Conservation (phyloP, 2,888 invertebrate species). For the Metopia argyrocephala region DNA sequence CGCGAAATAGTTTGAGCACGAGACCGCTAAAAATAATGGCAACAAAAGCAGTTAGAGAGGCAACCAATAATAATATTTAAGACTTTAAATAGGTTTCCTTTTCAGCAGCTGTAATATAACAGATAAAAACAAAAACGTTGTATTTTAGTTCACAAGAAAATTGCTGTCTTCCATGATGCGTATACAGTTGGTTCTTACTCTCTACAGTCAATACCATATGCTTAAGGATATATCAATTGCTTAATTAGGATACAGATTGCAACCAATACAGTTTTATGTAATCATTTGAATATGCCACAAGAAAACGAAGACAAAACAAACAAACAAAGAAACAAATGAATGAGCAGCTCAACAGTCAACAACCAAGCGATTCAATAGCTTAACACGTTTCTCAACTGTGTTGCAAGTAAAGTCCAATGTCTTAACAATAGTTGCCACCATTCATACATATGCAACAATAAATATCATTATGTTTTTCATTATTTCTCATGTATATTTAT, state of each 20-base stretch:
- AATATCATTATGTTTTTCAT: slow-evolving; percentile 25
- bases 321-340: not conserved
- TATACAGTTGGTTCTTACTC: too few relatives aligned
- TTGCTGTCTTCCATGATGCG: too few relatives aligned
- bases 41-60: not conserved
- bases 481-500: slow-evolving; percentile 24
- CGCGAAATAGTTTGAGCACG: slow-evolving; percentile 57
- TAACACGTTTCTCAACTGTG: not conserved
- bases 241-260: slow-evolving; percentile 54
- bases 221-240: slow-evolving; percentile 61
- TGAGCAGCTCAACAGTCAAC: slow-evolving; percentile 35
- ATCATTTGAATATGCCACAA: too few relatives aligned
- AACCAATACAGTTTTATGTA: slow-evolving; percentile 11
- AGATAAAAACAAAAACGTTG: not conserved
- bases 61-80: not conserved
- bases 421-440: not conserved
- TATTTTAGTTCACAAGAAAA: too few relatives aligned
- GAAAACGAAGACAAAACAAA: too few relatives aligned
- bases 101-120: too few relatives aligned
- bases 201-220: too few relatives aligned
- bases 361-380: too few relatives aligned
- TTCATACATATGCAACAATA: not conserved
- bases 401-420: not conserved
- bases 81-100: not conserved
- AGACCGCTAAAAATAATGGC: not conserved